phyloP scores from a whole-genome alignment of 2,113 vertebrate genomes.

The Gymnorhina tibicen region DNA sequence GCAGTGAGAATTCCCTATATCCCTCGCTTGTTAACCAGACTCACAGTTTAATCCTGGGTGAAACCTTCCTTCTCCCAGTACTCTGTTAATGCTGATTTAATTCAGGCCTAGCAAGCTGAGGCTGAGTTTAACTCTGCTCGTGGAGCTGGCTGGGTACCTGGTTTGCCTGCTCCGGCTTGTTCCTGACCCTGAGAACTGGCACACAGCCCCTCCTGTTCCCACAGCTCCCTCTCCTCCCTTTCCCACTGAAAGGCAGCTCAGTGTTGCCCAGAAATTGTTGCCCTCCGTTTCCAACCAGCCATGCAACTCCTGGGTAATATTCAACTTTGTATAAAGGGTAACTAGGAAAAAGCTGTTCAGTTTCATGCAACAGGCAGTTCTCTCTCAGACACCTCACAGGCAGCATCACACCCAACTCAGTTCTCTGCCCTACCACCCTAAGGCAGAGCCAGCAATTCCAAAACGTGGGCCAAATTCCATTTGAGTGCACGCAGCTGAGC shows the following conservation, averaged over 20 bases:
- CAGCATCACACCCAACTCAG: not conserved
- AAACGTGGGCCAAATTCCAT: not conserved
- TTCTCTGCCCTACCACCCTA: not conserved
- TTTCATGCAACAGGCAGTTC: not conserved
- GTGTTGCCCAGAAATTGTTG: not conserved
- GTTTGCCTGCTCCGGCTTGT: constrained; percentile 5
- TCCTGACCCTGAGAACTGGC: not conserved
- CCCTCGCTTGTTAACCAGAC: not conserved
- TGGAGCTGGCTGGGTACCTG: not conserved
- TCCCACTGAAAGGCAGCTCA: not conserved
- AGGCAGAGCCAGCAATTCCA: not conserved
- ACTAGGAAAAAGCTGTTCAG: not conserved
- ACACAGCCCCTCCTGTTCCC: not conserved
- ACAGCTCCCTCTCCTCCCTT: not conserved
- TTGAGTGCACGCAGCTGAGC: not conserved
- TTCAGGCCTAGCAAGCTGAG: not conserved
- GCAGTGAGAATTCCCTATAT: not conserved
- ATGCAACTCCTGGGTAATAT: not conserved
- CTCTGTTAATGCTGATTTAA: not conserved
- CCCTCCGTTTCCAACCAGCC: not conserved
- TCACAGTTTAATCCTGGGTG: not conserved
- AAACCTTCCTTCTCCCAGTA: not conserved
- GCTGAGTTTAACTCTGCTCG: not conserved
- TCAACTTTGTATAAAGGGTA: not conserved
- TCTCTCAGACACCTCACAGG: not conserved